Evolutionary conservation across 2,797 vertebrate species (phyloP).

Genomic region (Enteromius fasciolatus): DNA sequence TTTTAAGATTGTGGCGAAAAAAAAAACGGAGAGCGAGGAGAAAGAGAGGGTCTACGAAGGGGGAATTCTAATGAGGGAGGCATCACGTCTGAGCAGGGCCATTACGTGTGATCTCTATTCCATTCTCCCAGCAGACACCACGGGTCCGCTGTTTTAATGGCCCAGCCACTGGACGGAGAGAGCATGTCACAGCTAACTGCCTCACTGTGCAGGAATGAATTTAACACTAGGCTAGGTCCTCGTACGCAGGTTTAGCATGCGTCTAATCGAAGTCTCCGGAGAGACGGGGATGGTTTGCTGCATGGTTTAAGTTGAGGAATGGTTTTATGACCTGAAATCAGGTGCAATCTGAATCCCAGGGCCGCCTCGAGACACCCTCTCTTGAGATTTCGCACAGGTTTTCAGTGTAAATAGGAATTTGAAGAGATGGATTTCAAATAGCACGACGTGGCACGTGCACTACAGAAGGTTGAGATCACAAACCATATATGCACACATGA

Average conservation of each 20-base stretch:
- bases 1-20: constrained; percentile 71
- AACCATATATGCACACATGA: neutral
- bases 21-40: constrained; percentile 58
- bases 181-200: constrained; percentile 59
- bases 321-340: constrained; percentile 33
- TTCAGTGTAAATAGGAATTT: neutral
- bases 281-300: constrained; percentile 46
- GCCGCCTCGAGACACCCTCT: neutral
- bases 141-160: constrained; percentile 54
- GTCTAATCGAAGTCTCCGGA: constrained; percentile 51
- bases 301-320: constrained; percentile 41
- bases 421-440: neutral
- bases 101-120: constrained; percentile 66
- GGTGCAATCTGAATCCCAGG: constrained; percentile 3
- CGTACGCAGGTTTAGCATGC: constrained; percentile 51
- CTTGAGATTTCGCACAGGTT: neutral
- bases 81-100: constrained; percentile 54
- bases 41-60: constrained; percentile 60
- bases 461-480: neutral
- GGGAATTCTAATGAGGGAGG: constrained; percentile 73
- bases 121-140: constrained; percentile 60
- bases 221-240: constrained; percentile 57
- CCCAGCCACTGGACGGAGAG: constrained; percentile 56
- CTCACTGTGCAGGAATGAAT: constrained; percentile 48
- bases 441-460: neutral